phyloP scores from a whole-genome alignment of 2,797 vertebrate species.

The Enteromius unitaeniatus region DNA sequence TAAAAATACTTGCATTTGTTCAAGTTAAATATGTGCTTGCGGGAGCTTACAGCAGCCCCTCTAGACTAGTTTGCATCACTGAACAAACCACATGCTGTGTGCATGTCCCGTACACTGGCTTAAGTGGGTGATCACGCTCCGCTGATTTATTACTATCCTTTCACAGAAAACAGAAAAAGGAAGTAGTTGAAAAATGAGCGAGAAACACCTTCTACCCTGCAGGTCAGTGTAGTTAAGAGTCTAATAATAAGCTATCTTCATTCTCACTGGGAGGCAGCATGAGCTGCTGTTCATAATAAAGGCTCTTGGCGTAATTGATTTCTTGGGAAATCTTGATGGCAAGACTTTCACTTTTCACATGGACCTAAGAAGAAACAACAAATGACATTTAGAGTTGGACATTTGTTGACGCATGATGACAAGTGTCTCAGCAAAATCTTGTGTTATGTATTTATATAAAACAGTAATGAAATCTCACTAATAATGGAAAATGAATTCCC shows the following conservation, averaged over 20 bases:
- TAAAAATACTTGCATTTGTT: constrained; percentile 68
- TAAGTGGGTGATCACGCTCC: constrained; percentile 34
- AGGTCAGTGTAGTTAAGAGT: constrained; percentile 74
- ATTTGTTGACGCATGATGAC: background rate
- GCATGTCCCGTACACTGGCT: constrained; percentile 37
- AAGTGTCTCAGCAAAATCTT: background rate
- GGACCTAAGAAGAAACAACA: constrained; percentile 80
- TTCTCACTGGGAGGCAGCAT: constrained; percentile 90
- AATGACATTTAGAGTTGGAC: background rate
- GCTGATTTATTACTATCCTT: constrained; percentile 24
- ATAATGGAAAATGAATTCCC: background rate
- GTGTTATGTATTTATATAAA: background rate
- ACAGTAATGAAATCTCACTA: background rate
- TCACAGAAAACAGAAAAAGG: constrained; percentile 29
- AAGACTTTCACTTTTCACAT: constrained; percentile 90
- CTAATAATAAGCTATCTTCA: constrained; percentile 87
- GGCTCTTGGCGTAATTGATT: constrained; percentile 99
- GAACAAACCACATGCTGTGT: constrained; percentile 37
- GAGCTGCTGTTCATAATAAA: constrained; percentile 97
- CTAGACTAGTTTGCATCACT: constrained; percentile 38
- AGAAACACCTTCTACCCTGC: constrained; percentile 10
- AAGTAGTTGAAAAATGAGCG: constrained; percentile 40
- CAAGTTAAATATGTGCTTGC: constrained; percentile 65
- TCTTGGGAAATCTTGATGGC: constrained; percentile 95
- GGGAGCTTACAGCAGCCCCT: constrained; percentile 45